Evolutionary conservation across 2,113 vertebrate species (phyloP), one percentile per base, ranked within the genome.

Genomic region (Anolis carolinensis): DNA sequence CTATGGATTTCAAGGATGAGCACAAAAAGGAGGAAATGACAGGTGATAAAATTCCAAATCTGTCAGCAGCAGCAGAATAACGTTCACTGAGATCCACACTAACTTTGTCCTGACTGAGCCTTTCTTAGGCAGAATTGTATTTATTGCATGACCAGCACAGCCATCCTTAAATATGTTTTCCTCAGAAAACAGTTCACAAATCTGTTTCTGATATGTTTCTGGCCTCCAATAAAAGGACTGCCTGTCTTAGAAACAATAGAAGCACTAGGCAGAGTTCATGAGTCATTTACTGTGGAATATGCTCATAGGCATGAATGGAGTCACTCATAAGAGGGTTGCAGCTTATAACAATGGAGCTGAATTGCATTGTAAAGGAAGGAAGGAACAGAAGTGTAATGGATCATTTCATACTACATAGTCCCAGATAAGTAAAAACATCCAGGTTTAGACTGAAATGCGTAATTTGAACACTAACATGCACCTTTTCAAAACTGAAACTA

Each of bases 351-450:
- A 67, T 20, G 77, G 48, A 68, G 59, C 32, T 67, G 76, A 77
- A 27, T 84, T 77, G 52, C 21, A 36, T 4, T n/a, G 68, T n/a
- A 78, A 48, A 85, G 83, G 74, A 52, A 85, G 18, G 59, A 65
- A 73, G 20, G 27, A n/a, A 84, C 21, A 14, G 4, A 36, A 34
- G 16, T 34, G n/a, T 68, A 77, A 84, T 77, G 21, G 23, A 30
- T 85, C 20, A 52, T 50, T 85, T 67, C 83, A 78, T 32, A 36
- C 14, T 70, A 52, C 5, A 18, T 27, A 70, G 20, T 25, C 21
- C 27, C 32, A 55, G 39, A 14, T 5, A 65, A 67, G 34, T 34
- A 79, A 39, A 39, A 30, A 14, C 67, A 67, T 44, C 48, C 63
- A 70, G 20, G 21, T 75, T 14, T 63, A 32, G 9, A 76, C 50